Percentiles rank a stretch among this genome's conserved stretches.
These are phyloP conservation scores for Erethizon dorsatum DNA, from an alignment of 2,797 vertebrate genomes.

Conservation along the genomic window DNA sequence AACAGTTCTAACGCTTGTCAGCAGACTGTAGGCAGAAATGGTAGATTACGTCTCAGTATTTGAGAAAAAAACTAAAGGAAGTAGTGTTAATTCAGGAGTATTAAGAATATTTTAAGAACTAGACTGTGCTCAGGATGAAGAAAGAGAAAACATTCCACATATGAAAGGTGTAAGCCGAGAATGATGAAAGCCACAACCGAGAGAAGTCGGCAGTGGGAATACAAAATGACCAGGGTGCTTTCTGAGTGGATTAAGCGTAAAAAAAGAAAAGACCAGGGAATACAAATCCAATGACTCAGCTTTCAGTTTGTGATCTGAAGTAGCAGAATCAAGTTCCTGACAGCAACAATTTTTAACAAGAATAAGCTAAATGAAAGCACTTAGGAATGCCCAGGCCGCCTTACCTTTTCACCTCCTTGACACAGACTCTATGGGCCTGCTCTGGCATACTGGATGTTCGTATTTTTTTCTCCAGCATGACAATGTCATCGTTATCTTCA, in stretches of 20 bases:
- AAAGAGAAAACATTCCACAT: not conserved
- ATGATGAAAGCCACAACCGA: not conserved
- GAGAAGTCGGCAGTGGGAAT: not conserved
- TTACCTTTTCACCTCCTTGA: conserved; percentile 97
- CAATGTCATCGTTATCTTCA: conserved; percentile 95
- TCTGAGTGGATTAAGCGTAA: not conserved
- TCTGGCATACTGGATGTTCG: conserved; percentile 95
- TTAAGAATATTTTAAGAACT: not conserved
- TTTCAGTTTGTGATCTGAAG: not conserved
- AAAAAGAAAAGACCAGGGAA: not conserved
- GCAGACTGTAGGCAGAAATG: not conserved
- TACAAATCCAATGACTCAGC: not conserved
- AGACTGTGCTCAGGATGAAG: not conserved
- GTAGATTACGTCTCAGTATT: not conserved
- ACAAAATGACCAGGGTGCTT: not conserved
- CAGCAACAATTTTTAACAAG: not conserved
- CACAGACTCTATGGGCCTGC: conserved; percentile 95
- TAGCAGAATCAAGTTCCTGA: not conserved
- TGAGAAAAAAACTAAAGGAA: not conserved
- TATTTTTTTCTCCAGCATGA: conserved; percentile 95
- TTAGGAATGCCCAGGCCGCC: not conserved
- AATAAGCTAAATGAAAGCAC: not conserved
- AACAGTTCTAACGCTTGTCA: not conserved
- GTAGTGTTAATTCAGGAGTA: not conserved
- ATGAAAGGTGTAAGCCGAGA: not conserved